Evolutionary conservation across 2,113 vertebrate genomes (phyloP).

Genomic region (Manacus vitellinus): DNA sequence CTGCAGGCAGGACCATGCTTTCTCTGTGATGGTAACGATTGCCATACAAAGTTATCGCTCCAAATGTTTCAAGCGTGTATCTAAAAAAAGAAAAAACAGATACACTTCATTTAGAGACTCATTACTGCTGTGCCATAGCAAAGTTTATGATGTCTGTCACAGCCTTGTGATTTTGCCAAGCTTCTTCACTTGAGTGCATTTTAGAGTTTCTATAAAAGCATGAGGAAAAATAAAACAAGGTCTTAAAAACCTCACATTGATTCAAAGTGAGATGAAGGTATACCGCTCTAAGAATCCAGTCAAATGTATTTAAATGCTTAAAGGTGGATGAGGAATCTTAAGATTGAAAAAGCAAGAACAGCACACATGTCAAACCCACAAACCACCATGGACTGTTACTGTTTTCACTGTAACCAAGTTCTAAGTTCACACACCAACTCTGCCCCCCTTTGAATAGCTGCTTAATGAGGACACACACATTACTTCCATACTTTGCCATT

Average conservation of each 20-base stretch:
- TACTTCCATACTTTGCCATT: neutral
- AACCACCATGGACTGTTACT: neutral
- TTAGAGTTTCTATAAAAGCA: neutral
- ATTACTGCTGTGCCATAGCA: neutral
- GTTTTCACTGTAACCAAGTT: neutral
- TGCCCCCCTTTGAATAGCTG: neutral
- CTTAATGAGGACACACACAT: neutral
- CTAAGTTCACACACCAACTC: neutral
- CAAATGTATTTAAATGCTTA: neutral
- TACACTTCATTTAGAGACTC: neutral
- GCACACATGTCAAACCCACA: neutral
- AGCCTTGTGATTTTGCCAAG: conserved; percentile 5
- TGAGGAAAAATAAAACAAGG: conserved; percentile 15
- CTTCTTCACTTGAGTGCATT: neutral
- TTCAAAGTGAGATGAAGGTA: neutral
- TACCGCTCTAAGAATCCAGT: neutral
- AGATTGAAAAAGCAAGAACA: neutral
- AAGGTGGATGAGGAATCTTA: neutral
- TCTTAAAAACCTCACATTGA: neutral
- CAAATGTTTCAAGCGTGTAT: neutral
- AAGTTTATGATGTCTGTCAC: neutral
- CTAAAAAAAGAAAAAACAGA: neutral
- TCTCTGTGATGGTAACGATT: neutral
- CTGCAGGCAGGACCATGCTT: neutral
- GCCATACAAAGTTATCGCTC: neutral